Conservation (phyloP, 2,888 invertebrate genomes). For the Clistopyga incitator region DNA sequence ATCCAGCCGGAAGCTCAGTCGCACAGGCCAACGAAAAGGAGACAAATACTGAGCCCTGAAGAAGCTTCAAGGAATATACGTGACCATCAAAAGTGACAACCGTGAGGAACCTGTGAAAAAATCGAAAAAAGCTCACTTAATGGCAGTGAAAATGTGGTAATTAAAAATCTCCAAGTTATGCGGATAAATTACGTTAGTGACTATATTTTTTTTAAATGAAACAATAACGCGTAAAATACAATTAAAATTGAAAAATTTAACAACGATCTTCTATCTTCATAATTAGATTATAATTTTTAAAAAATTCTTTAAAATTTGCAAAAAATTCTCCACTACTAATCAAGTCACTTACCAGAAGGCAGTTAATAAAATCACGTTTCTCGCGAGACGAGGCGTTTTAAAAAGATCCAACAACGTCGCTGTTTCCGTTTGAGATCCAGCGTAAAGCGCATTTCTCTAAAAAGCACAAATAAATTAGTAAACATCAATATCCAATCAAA, state of each 20-base stretch:
- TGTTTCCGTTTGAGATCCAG: conserved; percentile 77
- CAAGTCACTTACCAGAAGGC: conserved; percentile 83
- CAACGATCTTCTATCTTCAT: no score
- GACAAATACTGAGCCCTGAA: conserved; percentile 92
- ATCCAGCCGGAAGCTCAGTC: conserved; percentile 94
- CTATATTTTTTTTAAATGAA: no score
- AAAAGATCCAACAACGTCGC: conserved; percentile 84
- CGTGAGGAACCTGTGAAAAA: conserved; percentile 88
- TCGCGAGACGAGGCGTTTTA: conserved; percentile 84
- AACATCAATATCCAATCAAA: no score
- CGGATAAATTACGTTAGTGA: no score
- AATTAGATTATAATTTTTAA: no score
- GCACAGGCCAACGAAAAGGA: conserved; percentile 94
- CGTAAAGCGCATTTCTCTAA: conserved; percentile 80
- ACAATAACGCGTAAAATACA: no score
- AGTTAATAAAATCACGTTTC: conserved; percentile 84
- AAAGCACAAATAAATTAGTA: conserved; percentile 1
- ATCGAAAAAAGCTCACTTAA: background rate
- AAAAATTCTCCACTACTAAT: background rate
- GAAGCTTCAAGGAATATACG: conserved; percentile 93
- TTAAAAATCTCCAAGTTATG: background rate
- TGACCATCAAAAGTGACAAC: conserved; percentile 95
- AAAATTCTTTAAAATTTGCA: background rate
- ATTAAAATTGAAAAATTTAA: no score
- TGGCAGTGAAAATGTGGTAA: background rate